Evolutionary conservation across 2,113 vertebrate genomes (phyloP), one percentile per base, ranked within the genome.

Genomic region (Esox niger): DNA sequence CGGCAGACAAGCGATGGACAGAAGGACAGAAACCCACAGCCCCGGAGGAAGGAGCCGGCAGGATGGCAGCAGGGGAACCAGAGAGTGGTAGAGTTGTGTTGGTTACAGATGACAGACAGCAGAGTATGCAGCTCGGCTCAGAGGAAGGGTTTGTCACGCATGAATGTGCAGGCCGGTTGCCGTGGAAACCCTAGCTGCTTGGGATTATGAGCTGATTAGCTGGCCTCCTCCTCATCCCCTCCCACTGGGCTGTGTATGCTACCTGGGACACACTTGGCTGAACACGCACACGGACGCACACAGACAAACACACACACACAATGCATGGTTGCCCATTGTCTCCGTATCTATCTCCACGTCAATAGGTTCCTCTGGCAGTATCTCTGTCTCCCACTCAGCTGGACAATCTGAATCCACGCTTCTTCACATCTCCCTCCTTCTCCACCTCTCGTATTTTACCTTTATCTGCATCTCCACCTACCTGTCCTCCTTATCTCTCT

Each of bases 161-260:
- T 88, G 87, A 83, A 79, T 77, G 81, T 84, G 83, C 84, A 73
- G 76, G 80, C 64, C 68, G 43, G 87, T 89, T 90, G 82, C 85
- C 86, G 32, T 77, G 86, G 88, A 85, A 89, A 91, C 84, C 25
- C 65, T 65, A 82, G 77, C 74, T 61, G 62, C 83, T 84, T 83
- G 38, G 82, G 84, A 88, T 86, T 86, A 86, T 84, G 85, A 86
- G 85, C 86, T 89, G 86, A 90, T 90, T 87, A 88, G 84, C 70
- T 77, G 75, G 71, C 75, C 75, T 81, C 77, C 79, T 77, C 68
- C 69, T 74, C 61, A 63, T 82, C 59, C 64, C 75, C 38, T 38
- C 79, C 81, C 84, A 82, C 79, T 68, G 70, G 70, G 74, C 70
- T 71, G 76, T 74, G 75, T 69, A 71, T 70, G 67, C 70, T 86